Conservation (phyloP, 2,888 invertebrate species). For the Andrena minutula region DNA sequence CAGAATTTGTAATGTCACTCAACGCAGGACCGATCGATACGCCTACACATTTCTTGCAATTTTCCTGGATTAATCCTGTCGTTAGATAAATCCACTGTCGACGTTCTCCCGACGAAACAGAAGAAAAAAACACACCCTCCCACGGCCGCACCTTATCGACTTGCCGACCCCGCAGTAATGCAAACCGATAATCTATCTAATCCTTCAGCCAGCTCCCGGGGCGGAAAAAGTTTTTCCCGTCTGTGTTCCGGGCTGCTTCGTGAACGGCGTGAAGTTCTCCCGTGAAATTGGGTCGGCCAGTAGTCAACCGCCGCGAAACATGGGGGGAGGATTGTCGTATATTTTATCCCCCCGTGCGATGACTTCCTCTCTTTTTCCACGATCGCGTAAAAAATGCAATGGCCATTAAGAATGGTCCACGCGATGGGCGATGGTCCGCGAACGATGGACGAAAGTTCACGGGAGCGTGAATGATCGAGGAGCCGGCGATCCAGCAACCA, state of each 20-base stretch:
- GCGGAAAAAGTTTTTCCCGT: constrained; percentile 77
- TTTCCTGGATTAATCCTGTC: constrained; percentile 48
- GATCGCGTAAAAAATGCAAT: constrained; percentile 69
- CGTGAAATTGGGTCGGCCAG: constrained; percentile 65
- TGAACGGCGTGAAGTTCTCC: constrained; percentile 75
- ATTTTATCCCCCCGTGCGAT: constrained; percentile 44
- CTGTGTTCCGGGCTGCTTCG: constrained; percentile 67
- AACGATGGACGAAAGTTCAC: constrained; percentile 70
- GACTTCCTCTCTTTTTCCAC: constrained; percentile 37
- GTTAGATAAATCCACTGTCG: constrained; percentile 49
- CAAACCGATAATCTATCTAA: constrained; percentile 82
- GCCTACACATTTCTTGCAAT: constrained; percentile 2
- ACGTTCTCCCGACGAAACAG: constrained; percentile 54
- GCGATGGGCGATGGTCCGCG: constrained; percentile 61
- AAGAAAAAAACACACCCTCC: constrained; percentile 53
- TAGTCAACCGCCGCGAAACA: constrained; percentile 9
- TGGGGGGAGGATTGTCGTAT: constrained; percentile 35
- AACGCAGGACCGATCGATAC: not conserved
- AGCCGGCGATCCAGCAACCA: constrained; percentile 61
- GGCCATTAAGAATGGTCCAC: constrained; percentile 68
- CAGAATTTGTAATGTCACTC: constrained; percentile 7
- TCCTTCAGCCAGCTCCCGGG: constrained; percentile 79
- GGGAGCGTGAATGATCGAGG: constrained; percentile 83
- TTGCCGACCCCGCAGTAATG: constrained; percentile 64
- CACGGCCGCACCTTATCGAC: constrained; percentile 64